A percentile compares a stretch with the other conserved stretches of the same genome.
phyloP scores from a whole-genome alignment of 2,113 vertebrate genomes.

The Oenanthe oenanthe region DNA sequence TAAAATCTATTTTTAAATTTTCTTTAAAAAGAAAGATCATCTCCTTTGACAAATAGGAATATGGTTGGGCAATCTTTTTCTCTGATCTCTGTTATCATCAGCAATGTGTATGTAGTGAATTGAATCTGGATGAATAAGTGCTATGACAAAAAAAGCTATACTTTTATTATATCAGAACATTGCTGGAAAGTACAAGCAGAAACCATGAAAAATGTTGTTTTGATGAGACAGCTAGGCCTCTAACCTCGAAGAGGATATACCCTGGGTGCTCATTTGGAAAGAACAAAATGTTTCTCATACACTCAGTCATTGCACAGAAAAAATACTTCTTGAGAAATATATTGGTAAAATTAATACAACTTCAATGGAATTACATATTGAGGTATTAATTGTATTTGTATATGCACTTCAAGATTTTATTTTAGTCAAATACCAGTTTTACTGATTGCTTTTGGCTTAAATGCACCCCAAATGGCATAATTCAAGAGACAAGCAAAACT shows the following conservation, averaged over 20 bases:
- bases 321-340: not conserved
- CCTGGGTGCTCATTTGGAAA: not conserved
- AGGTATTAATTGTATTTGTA: not conserved
- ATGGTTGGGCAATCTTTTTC: not conserved
- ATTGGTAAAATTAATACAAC: not conserved
- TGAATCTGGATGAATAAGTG: not conserved
- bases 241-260: not conserved
- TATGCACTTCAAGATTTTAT: not conserved
- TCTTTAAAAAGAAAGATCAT: not conserved
- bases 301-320: not conserved
- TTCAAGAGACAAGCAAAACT: not conserved
- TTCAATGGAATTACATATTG: not conserved
- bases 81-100: not conserved
- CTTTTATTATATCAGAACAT: not conserved
- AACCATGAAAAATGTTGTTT: not conserved
- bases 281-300: not conserved
- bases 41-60: not conserved
- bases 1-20: not conserved
- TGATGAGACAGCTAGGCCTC: not conserved
- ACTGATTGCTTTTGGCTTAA: not conserved
- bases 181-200: not conserved
- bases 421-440: not conserved
- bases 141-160: not conserved
- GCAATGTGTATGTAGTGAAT: not conserved
- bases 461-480: not conserved